Evolutionary conservation across 2,113 vertebrate genomes (phyloP), one percentile per base, ranked within the genome.

Genomic region (Seriola aureovittata): DNA sequence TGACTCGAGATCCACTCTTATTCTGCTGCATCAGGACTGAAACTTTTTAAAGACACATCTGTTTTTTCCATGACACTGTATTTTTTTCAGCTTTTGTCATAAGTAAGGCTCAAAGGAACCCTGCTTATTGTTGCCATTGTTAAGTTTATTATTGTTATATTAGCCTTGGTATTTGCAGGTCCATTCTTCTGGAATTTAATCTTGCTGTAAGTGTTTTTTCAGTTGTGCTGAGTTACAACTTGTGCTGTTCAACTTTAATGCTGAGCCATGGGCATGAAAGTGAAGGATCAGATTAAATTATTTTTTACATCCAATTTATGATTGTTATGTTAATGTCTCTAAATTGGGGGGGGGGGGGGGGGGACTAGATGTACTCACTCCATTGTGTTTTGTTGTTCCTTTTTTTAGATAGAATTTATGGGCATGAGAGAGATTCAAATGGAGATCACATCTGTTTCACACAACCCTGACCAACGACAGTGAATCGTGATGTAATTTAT

Each of bases 1-100:
- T 90, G 81, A 82, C 80, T 91, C 40, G 2, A 83, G 67, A 87
- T 80, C 55, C n/a, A 58, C 72, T 84, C 60, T 72, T 72, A 65
- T 82, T 89, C 60, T 77, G 79, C 66, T 60, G 55, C 63, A 85
- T 77, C 75, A 83, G 62, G 54, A 48, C 57, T 58, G 1, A 69
- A 85, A 72, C 8, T 38, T 78, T 77, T 66, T 42, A 7, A 69
- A 72, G 13, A 50, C 42, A 1, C 40, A 71, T 60, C 29, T 55
- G 44, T 76, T 50, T 77, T 66, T 62, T 68, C 25, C 50, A 75
- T n/a, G 14, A 62, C 13, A 14, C 11, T 66, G 21, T 12, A 12
- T 69, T n/a, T 64, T 29, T 64, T 60, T 46, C 7, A 8, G 7
- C 55, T 17, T 58, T 60, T 42, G 14, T 79, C 52, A 71, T 52